A percentile compares a stretch with the other conserved stretches of the same genome.
Conservation (phyloP, 2,113 vertebrate genomes). For the Oreochromis aureus region DNA sequence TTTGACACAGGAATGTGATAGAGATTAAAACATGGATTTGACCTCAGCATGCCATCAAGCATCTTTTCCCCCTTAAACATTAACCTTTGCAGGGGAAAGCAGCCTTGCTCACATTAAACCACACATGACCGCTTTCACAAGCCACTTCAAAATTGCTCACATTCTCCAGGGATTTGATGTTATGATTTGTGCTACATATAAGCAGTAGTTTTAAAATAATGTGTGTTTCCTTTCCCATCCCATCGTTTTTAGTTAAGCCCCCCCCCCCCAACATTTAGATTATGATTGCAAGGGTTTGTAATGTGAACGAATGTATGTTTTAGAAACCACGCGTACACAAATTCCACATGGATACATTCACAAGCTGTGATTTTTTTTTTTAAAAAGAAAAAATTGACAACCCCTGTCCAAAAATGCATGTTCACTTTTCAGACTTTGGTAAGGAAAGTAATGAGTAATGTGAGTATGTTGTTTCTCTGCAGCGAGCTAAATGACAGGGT, state of each 20-base stretch:
- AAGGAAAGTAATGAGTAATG: slow-evolving; percentile 13
- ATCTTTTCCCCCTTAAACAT: background rate
- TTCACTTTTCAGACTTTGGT: slow-evolving; percentile 16
- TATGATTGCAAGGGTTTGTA: background rate
- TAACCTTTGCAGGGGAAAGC: slow-evolving; percentile 1
- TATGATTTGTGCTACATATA: background rate
- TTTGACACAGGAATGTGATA: background rate
- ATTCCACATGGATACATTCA: slow-evolving; percentile 10
- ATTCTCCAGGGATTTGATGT: slow-evolving; percentile 13
- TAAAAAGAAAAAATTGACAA: background rate
- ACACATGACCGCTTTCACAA: slow-evolving; percentile 48
- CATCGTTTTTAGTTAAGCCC: background rate
- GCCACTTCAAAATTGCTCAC: slow-evolving; percentile 26
- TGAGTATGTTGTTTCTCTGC: slow-evolving; percentile 2
- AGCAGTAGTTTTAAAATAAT: background rate
- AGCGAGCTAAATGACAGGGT: slow-evolving; percentile 51
- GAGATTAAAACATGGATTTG: background rate
- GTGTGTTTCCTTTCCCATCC: background rate
- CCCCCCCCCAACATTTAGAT: background rate
- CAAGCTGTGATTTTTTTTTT: background rate
- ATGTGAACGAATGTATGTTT: slow-evolving; percentile 6
- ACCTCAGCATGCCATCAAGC: background rate
- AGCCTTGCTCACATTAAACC: slow-evolving; percentile 9
- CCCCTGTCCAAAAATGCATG: slow-evolving; percentile 16
- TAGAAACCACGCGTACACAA: slow-evolving; percentile 28